phyloP scores from a whole-genome alignment of 2,888 invertebrate genomes.

The Spisula subtruncata region DNA sequence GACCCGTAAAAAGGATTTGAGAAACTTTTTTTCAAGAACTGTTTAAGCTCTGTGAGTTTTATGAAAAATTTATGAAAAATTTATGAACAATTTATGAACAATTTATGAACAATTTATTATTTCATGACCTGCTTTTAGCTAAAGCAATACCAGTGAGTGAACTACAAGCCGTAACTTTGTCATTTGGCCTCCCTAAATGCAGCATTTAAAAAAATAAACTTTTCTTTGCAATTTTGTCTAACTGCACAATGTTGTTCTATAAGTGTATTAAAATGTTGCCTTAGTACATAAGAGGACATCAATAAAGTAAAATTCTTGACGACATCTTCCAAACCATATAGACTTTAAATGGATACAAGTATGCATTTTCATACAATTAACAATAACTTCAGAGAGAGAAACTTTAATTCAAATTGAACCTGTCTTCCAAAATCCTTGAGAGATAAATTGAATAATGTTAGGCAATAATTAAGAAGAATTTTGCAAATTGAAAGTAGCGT shows the following conservation, averaged over 20 bases:
- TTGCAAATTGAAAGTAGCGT: conserved; percentile 1
- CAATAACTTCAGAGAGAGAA: neutral
- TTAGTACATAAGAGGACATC: neutral
- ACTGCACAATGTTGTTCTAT: neutral
- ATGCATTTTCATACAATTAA: conserved; percentile 22
- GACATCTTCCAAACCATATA: conserved; percentile 4
- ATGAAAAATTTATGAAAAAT: no score
- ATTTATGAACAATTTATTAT: no score
- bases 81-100: no score
- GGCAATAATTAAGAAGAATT: conserved; percentile 10
- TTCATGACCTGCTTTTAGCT: no score
- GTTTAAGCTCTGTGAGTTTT: no score
- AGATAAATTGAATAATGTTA: conserved; percentile 1
- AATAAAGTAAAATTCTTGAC: neutral
- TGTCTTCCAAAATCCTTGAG: neutral
- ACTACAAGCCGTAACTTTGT: neutral
- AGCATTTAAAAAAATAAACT: neutral
- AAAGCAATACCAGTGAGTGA: neutral
- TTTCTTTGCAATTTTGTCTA: neutral
- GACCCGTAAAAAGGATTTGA: no score
- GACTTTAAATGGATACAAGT: conserved; percentile 9
- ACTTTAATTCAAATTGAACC: conserved; percentile 6
- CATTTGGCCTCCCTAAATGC: neutral
- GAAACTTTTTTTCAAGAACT: no score
- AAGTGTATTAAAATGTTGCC: neutral